Base-by-base conservation (phyloP, 30 jellyfish, hydroid and myxozoan genomes). In the Haliclystus octoradiatus region DNA sequence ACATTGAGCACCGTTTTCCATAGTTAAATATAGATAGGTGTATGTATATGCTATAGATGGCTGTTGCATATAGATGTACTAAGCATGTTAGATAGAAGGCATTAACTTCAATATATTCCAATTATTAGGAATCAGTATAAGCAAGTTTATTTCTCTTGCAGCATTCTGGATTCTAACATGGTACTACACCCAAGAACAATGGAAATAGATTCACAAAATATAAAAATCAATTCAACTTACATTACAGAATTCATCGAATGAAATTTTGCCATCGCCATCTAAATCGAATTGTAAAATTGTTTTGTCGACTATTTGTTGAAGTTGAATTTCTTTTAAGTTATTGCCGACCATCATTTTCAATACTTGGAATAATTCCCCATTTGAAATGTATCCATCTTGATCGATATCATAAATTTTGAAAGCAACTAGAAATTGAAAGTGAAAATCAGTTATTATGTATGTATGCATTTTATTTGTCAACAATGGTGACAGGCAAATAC, bases 241-340 rank as follows among this genome's bases (percentile, higher is more conserved):
- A 33, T 78, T 78, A 52, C 89, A 70, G 52, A 91, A 91, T 68
- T 91, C 99, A 34, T 74, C 84, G 49, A 69, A 91, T 13, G 97
- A 85, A 50, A 91, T 82, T 52, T 84, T 84, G 50, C 99, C 99
- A 78, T 91, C 99, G 28, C 91, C 89, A 74, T 91, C 99, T 49
- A 71, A 63, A 73, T 91, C 99, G 32, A 82, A 82, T 47, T 91
- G 95, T 12, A 88, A 61, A 30, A 88, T 88, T n/a, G 97, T 88
- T 67, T 88, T 88, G 57, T 88, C 97, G 3, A 88, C 95, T 28
- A 88, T 88, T 69, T 88, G 97, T 64, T 88, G 97, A 49, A 88
- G 73, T 65, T 88, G 97, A 57, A 79, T 95, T 51, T 88, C 97
- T 65, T 88, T 88, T 52, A 88, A 72, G 72, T 88, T 88, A 76